phyloP scores from a whole-genome alignment of 1,140 invertebrate species.

The Drosophila navojoa region DNA sequence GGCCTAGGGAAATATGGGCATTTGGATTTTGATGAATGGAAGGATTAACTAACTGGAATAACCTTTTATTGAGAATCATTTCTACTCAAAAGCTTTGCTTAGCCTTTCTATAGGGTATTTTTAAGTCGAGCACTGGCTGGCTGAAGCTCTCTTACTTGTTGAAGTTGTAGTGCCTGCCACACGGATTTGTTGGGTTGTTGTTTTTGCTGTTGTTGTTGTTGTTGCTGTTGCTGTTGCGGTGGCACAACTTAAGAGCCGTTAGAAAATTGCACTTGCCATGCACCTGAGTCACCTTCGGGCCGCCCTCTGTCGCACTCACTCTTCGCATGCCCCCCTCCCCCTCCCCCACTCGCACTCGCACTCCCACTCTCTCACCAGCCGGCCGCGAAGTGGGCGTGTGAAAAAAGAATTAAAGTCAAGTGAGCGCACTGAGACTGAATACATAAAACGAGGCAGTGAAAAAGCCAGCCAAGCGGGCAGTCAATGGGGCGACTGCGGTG shows the following conservation, averaged over 20 bases:
- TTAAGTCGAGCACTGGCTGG: not conserved
- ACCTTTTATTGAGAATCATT: no score
- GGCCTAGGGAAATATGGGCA: not conserved
- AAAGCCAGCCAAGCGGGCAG: slow-evolving; percentile 45
- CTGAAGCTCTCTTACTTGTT: slow-evolving; percentile 19
- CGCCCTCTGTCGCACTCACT: not conserved
- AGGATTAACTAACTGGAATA: no score
- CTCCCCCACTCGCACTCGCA: not conserved
- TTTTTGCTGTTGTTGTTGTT: slow-evolving; percentile 23
- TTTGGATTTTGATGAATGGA: not conserved
- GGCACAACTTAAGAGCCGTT: slow-evolving; percentile 72
- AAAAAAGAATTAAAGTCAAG: slow-evolving; percentile 82
- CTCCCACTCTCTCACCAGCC: not conserved
- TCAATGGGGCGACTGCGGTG: slow-evolving; percentile 14
- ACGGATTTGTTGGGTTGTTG: slow-evolving; percentile 37
- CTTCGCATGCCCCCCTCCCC: not conserved
- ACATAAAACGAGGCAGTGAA: slow-evolving; percentile 67
- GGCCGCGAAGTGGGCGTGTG: slow-evolving; percentile 71
- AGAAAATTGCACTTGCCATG: slow-evolving; percentile 74
- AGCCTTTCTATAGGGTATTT: not conserved
- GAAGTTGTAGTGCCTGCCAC: slow-evolving; percentile 36
- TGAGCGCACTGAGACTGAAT: slow-evolving; percentile 82
- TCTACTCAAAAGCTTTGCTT: no score
- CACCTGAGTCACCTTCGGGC: not conserved
- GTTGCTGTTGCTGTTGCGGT: slow-evolving; percentile 27